A percentile compares a stretch with the other conserved stretches of the same genome.
Conservation (phyloP, 2,888 invertebrate genomes). For the Zaprionus bogoriensis region DNA sequence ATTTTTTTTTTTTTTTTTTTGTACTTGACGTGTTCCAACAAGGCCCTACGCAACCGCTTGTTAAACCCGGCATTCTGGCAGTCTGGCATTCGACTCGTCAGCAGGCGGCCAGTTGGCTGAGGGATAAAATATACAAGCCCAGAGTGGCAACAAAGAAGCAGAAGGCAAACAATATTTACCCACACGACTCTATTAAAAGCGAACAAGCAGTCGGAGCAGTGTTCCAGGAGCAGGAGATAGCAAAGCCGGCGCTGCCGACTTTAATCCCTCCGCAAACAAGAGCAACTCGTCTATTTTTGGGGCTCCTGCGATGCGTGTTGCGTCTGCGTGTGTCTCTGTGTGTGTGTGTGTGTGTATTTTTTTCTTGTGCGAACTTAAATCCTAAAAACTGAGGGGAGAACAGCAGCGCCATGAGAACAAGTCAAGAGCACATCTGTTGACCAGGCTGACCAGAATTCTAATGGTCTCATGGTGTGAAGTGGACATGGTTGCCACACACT, state of each 20-base stretch:
- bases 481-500: slow-evolving; percentile 52
- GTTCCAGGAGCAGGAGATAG: slow-evolving; percentile 45
- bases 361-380: slow-evolving; percentile 47
- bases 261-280: slow-evolving; percentile 54
- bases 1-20: neutral
- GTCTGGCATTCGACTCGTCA: too few relatives aligned
- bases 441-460: slow-evolving; percentile 49
- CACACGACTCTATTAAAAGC: slow-evolving; percentile 57
- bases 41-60: slow-evolving; percentile 44
- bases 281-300: slow-evolving; percentile 23
- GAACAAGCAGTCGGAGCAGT: too few relatives aligned
- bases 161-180: slow-evolving; percentile 38
- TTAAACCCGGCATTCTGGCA: slow-evolving; percentile 45
- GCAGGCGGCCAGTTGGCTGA: slow-evolving; percentile 30
- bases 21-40: slow-evolving; percentile 26
- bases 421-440: slow-evolving; percentile 57
- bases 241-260: slow-evolving; percentile 39
- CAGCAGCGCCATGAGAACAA: slow-evolving; percentile 31
- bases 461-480: slow-evolving; percentile 56
- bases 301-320: slow-evolving; percentile 12
- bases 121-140: slow-evolving; percentile 23
- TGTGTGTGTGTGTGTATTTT: slow-evolving; percentile 22
- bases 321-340: slow-evolving; percentile 31
- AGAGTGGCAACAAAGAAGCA: slow-evolving; percentile 3
- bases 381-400: slow-evolving; percentile 18